A percentile compares a stretch with the other conserved stretches of the same genome.
phyloP scores from a whole-genome alignment of 1,140 invertebrate species.

The Bombus consobrinus region DNA sequence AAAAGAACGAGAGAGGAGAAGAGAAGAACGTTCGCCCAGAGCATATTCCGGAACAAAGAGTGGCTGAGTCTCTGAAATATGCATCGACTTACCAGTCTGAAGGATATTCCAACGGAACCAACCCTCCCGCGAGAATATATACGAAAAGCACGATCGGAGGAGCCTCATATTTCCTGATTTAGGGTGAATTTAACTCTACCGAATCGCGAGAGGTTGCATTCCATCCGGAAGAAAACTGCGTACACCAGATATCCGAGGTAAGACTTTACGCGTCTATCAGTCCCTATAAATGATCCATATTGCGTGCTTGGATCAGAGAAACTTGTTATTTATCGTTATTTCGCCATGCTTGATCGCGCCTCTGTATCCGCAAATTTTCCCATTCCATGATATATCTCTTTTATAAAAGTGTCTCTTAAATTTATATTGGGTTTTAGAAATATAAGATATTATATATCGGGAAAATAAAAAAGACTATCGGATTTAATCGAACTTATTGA shows the following conservation, averaged over 20 bases:
- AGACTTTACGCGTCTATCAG: constrained; percentile 36
- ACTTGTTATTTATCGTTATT: constrained; percentile 28
- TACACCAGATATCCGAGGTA: constrained; percentile 9
- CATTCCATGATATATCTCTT: background rate
- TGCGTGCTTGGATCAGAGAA: background rate
- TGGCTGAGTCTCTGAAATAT: constrained; percentile 70
- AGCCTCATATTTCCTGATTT: constrained; percentile 73
- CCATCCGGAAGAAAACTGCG: constrained; percentile 23
- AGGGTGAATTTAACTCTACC: constrained; percentile 69
- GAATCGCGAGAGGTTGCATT: constrained; percentile 52
- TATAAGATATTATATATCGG: too few species aligned
- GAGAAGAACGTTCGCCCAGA: constrained; percentile 55
- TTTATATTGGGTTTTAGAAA: too few species aligned
- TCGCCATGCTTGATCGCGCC: background rate
- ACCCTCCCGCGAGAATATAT: constrained; percentile 61
- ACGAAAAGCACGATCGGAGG: constrained; percentile 62
- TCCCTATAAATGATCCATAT: constrained; percentile 31
- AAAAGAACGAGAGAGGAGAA: constrained; percentile 52
- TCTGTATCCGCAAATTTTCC: background rate
- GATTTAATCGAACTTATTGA: too few species aligned
- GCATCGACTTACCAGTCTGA: constrained; percentile 68
- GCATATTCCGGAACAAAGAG: constrained; percentile 72
- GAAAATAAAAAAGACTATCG: too few species aligned
- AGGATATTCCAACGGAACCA: constrained; percentile 59
- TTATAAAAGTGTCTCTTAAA: too few species aligned